Evolutionary conservation across 2,797 vertebrate genomes (phyloP), one percentile per base, ranked within the genome.

Genomic region (Morelia viridis): DNA sequence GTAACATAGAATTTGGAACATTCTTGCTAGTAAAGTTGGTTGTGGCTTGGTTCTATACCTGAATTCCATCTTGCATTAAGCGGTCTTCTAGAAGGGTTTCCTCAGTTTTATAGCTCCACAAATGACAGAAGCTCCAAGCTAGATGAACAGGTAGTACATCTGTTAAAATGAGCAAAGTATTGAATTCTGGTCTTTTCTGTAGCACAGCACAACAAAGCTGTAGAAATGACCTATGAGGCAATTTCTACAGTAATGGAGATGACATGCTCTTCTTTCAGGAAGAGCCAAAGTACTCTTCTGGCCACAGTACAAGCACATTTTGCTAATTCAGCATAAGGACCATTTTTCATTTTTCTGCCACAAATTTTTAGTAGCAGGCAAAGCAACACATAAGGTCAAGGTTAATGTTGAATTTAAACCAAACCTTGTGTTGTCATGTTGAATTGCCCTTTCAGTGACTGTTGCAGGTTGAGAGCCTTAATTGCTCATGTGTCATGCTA

Each of bases 211-310:
- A 96, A 92, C 6, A 7, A 84, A 89, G 64, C 50, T 93, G 92
- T 91, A 92, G 89, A 84, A 93, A 94, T 95, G 93, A 97, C 94
- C 96, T 96, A 96, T 80, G 95, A 97, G 94, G 93, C 83, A 90
- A 96, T 92, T 94, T 92, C 92, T 92, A 15, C 84, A 95, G 95
- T 97, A 95, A 96, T 96, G 96, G 95, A 93, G 92, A 91, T 96
- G 46, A 94, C 94, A 96, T 13, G 17, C 26, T 94, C 88, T 94
- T 80, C 89, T 71, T 76, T 89, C 92, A 95, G 71, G 95, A 92
- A 96, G 76, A 93, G 93, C 56, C 94, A 91, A 86, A 3, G 22
- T 28, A 15, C 85, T 92, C 94, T 95, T 94, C 95, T 94, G 85
- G 84, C 91, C 80, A 28, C 15, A 53, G 58, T 0, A 2, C 92